These are phyloP conservation scores for Watsonalla cultraria DNA, from an alignment of 2,888 invertebrate genomes.

Conservation along the genomic window DNA sequence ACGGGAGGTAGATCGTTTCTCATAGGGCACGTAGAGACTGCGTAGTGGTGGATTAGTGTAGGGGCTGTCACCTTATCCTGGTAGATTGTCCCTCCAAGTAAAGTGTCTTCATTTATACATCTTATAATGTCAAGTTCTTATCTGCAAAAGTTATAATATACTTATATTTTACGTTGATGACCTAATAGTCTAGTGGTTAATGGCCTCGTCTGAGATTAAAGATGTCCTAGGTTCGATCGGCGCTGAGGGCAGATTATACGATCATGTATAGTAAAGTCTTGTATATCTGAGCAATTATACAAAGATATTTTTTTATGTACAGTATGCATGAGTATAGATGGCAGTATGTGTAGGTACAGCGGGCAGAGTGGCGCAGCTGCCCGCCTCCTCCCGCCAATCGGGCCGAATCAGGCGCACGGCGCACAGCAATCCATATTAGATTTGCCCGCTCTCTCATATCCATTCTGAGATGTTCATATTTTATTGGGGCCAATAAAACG, in stretches of 20 bases:
- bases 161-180: too few relatives aligned
- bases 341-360: conserved; percentile 6
- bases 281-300: background rate
- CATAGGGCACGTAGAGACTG: conserved; percentile 28
- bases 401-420: conserved; percentile 72
- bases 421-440: conserved; percentile 77
- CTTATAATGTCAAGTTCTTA: too few relatives aligned
- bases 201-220: too few relatives aligned
- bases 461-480: conserved; percentile 80
- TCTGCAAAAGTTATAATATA: too few relatives aligned
- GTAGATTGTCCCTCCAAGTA: conserved; percentile 17
- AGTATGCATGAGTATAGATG: background rate
- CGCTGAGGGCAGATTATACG: too few relatives aligned
- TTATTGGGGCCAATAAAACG: conserved; percentile 80
- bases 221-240: too few relatives aligned
- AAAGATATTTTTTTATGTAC: background rate
- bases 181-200: too few relatives aligned
- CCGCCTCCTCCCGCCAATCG: conserved; percentile 51
- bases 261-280: background rate
- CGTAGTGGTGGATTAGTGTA: conserved; percentile 26
- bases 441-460: conserved; percentile 77
- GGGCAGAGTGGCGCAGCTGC: conserved; percentile 33
- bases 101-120: conserved; percentile 6
- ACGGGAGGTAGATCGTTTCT: conserved; percentile 38
- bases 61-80: conserved; percentile 17